These are phyloP conservation scores for Mobula hypostoma DNA, from an alignment of 2,113 vertebrate species.

Conservation along the genomic window DNA sequence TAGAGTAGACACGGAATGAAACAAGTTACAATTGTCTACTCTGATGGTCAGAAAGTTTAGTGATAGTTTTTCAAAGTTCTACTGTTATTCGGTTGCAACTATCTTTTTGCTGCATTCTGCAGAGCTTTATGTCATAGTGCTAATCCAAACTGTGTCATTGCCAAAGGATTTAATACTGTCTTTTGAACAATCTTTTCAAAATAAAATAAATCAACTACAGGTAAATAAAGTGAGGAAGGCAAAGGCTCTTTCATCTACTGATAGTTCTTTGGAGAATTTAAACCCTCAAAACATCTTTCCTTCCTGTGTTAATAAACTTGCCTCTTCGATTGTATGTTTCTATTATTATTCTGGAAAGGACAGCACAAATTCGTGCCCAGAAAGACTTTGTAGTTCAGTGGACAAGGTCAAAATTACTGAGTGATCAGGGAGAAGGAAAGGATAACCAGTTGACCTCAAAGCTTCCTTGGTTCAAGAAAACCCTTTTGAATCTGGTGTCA, in stretches of 20 bases:
- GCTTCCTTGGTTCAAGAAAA: neutral
- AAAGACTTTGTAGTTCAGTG: neutral
- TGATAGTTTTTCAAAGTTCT: neutral
- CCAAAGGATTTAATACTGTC: neutral
- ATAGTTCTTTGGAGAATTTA: neutral
- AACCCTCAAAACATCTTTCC: neutral
- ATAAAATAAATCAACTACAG: neutral
- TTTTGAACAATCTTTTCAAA: neutral
- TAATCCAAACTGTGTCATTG: neutral
- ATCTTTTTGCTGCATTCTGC: neutral
- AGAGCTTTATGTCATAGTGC: neutral
- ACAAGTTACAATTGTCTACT: no score
- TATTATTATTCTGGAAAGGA: neutral
- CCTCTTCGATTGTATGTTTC: neutral
- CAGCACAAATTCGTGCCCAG: neutral
- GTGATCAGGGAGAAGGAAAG: neutral
- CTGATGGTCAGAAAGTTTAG: neutral
- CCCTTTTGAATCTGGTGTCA: neutral
- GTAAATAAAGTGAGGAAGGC: neutral
- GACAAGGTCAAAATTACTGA: neutral
- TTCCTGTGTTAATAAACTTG: neutral
- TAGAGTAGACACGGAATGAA: no score
- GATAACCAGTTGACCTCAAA: neutral
- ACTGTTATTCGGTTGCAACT: neutral
- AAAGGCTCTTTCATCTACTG: neutral